These are phyloP conservation scores for Caranx ignobilis DNA, from an alignment of 2,113 vertebrate genomes.

Conservation along the genomic window DNA sequence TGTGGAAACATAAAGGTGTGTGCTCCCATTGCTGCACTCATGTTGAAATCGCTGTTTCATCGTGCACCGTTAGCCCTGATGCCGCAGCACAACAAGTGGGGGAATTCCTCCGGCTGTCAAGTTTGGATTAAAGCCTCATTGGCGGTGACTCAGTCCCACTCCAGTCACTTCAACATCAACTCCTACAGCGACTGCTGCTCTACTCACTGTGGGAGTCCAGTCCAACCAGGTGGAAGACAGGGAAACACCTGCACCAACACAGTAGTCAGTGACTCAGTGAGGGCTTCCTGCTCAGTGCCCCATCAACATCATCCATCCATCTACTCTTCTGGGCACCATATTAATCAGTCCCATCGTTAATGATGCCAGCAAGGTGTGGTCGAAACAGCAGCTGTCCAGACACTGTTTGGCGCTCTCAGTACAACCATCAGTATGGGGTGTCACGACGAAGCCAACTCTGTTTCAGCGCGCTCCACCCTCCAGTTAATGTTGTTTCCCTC, in stretches of 20 bases:
- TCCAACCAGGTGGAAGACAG: slow-evolving; percentile 19
- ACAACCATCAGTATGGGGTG: slow-evolving; percentile 25
- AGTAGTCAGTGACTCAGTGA: slow-evolving; percentile 4
- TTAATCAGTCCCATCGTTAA: slow-evolving; percentile 17
- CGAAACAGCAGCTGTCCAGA: slow-evolving; percentile 21
- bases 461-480: slow-evolving; percentile 20
- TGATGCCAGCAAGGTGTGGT: slow-evolving; percentile 27
- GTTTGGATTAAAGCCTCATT: slow-evolving; percentile 44
- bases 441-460: slow-evolving; percentile 37
- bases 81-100: slow-evolving; percentile 7
- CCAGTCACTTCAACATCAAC: slow-evolving; percentile 60
- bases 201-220: slow-evolving; percentile 44
- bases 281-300: slow-evolving; percentile 6
- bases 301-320: neutral
- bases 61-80: neutral
- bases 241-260: slow-evolving; percentile 21
- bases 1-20: neutral
- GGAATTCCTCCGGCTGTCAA: slow-evolving; percentile 51
- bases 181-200: slow-evolving; percentile 38
- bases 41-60: neutral
- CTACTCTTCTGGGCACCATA: neutral
- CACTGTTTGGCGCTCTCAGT: slow-evolving; percentile 9
- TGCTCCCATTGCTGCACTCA: neutral
- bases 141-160: slow-evolving; percentile 57
- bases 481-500: slow-evolving; percentile 38